Evolutionary conservation across 2,113 vertebrate genomes (phyloP).

Genomic region (Oceanites oceanicus): DNA sequence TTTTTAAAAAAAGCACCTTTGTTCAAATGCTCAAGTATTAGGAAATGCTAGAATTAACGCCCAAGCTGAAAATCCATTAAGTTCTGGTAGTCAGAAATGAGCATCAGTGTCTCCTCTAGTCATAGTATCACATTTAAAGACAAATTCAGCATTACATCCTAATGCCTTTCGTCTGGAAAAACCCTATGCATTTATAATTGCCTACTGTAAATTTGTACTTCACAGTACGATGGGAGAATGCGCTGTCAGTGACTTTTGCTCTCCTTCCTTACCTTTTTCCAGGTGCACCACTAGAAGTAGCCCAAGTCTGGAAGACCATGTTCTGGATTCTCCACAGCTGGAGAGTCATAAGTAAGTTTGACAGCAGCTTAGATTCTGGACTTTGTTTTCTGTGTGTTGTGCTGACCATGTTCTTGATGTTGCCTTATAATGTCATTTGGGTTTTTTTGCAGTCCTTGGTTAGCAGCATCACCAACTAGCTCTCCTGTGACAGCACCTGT

Average conservation of each 20-base stretch:
- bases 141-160: neutral
- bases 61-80: neutral
- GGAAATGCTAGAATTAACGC: neutral
- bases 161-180: neutral
- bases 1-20: neutral
- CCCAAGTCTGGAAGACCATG: constrained; percentile 45
- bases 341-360: constrained; percentile 74
- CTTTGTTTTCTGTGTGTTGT: neutral
- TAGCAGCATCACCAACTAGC: constrained; percentile 74
- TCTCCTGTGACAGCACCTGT: constrained; percentile 75
- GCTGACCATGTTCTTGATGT: neutral
- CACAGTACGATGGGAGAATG: neutral
- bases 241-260: neutral
- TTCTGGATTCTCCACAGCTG: constrained; percentile 44
- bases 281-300: constrained; percentile 40
- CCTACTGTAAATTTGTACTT: neutral
- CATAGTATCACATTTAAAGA: neutral
- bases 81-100: neutral
- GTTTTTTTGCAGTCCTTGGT: constrained; percentile 85
- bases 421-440: neutral
- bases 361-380: neutral
- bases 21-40: neutral
- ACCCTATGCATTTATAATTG: neutral
- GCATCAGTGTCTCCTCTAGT: neutral
- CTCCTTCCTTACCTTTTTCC: neutral